A percentile compares a stretch with the other conserved stretches of the same genome.
Conservation (phyloP, 2,888 invertebrate genomes). For the Diadromus collaris region DNA sequence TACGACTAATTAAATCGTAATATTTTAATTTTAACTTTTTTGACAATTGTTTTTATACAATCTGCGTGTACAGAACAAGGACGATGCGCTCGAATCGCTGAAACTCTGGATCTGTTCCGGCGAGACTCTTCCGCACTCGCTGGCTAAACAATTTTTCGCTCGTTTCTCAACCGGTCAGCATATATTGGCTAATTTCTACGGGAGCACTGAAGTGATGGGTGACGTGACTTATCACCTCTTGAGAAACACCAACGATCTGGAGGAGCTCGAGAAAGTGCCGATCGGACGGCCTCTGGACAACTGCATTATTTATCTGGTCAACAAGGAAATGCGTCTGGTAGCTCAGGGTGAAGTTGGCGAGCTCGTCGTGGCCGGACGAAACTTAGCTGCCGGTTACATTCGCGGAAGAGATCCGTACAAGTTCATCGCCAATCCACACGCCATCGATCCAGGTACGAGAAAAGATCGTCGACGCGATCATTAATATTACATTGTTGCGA, state of each 20-base stretch:
- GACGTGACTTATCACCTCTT: slow-evolving; percentile 92
- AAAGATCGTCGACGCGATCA: neutral
- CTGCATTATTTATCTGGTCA: slow-evolving; percentile 90
- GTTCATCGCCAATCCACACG: slow-evolving; percentile 89
- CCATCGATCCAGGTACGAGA: slow-evolving; percentile 82
- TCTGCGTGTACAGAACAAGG: slow-evolving; percentile 78
- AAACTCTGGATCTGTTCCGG: slow-evolving; percentile 94
- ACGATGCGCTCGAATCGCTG: slow-evolving; percentile 82
- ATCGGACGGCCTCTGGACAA: slow-evolving; percentile 92
- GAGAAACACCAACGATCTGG: slow-evolving; percentile 83
- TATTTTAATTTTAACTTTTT: neutral
- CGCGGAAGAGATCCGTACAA: slow-evolving; percentile 87
- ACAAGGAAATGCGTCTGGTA: slow-evolving; percentile 87
- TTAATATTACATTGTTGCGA: neutral
- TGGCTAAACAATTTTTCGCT: slow-evolving; percentile 89
- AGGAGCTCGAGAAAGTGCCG: slow-evolving; percentile 86
- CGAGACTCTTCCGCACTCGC: slow-evolving; percentile 87
- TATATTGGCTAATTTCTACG: slow-evolving; percentile 92
- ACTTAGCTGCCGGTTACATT: slow-evolving; percentile 91
- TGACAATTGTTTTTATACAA: neutral
- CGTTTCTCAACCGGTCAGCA: slow-evolving; percentile 86
- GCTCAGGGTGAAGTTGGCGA: slow-evolving; percentile 89
- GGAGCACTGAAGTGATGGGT: slow-evolving; percentile 95
- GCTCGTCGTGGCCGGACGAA: slow-evolving; percentile 90
- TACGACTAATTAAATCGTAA: neutral